Percentiles rank a stretch among this genome's conserved stretches.
Evolutionary conservation across 2,888 invertebrate genomes (phyloP).

Genomic region (Arge pagana): DNA sequence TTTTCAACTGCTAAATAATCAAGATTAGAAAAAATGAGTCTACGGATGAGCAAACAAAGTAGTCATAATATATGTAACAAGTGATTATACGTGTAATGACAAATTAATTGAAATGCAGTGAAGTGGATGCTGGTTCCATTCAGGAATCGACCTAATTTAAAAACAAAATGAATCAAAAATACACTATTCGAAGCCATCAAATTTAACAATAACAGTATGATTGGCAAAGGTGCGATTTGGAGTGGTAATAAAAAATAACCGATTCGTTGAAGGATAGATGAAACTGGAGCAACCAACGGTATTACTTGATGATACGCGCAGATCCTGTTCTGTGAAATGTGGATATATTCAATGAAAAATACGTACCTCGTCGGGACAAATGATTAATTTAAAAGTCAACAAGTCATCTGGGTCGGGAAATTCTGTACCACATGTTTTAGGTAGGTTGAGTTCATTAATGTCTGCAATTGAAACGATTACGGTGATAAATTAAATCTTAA

Average conservation of each 20-base stretch:
- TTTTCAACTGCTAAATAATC: too few species aligned
- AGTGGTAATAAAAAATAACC: too few species aligned
- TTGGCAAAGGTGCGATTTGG: too few species aligned
- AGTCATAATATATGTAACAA: neutral
- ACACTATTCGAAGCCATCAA: too few species aligned
- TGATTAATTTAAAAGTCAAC: constrained; percentile 92
- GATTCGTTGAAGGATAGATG: too few species aligned
- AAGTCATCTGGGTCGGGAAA: constrained; percentile 97
- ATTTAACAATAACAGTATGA: too few species aligned
- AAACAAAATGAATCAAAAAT: too few species aligned
- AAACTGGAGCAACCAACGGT: too few species aligned
- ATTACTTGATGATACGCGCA: too few species aligned
- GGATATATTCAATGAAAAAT: constrained; percentile 1
- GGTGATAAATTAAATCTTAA: neutral
- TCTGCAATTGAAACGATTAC: constrained; percentile 67
- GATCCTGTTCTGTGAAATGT: too few species aligned
- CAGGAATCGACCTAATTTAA: too few species aligned
- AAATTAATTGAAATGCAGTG: neutral
- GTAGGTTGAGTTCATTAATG: constrained; percentile 95
- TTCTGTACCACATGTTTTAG: constrained; percentile 94
- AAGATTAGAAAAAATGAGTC: constrained; percentile 3
- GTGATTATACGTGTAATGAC: constrained; percentile 3
- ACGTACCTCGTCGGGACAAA: constrained; percentile 90
- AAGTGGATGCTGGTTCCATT: too few species aligned
- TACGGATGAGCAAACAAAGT: neutral